Evolutionary conservation across 2,888 invertebrate genomes (phyloP).

Genomic region (Ichneumon xanthorius): DNA sequence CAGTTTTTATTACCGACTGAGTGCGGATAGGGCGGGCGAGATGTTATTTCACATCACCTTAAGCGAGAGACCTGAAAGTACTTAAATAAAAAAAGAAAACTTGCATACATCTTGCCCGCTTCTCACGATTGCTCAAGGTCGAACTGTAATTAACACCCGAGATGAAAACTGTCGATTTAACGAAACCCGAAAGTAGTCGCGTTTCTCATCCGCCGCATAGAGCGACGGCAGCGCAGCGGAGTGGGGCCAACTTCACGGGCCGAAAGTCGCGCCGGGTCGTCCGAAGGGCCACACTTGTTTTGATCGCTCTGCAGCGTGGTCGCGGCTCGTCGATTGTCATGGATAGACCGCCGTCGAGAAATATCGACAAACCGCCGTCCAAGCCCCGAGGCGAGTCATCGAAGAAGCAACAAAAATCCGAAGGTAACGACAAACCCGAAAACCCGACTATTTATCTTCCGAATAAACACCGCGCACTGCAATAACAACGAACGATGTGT

Average conservation of each 20-base stretch:
- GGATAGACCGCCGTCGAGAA: not conserved
- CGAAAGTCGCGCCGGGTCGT: not conserved
- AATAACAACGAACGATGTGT: not conserved
- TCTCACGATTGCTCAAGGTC: too few species aligned
- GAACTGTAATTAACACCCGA: too few species aligned
- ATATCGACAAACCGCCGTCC: not conserved
- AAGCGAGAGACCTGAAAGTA: too few species aligned
- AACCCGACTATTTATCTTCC: not conserved
- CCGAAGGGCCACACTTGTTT: not conserved
- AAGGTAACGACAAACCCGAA: not conserved
- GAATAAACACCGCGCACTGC: not conserved
- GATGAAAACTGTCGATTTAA: not conserved
- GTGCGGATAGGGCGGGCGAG: too few species aligned
- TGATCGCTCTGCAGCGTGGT: not conserved
- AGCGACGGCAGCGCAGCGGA: not conserved
- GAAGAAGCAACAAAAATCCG: not conserved
- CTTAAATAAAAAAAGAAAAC: too few species aligned
- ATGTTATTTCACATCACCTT: too few species aligned
- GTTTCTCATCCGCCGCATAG: not conserved
- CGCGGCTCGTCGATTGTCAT: slow-evolving; percentile 3
- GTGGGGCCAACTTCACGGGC: not conserved
- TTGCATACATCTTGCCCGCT: too few species aligned
- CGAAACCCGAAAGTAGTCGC: not conserved
- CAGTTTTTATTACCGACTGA: too few species aligned
- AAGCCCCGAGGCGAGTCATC: not conserved